Percentiles rank a stretch among this genome's conserved stretches.
These are phyloP conservation scores for Panthera leo DNA, from an alignment of 2,113 vertebrate species.

Conservation along the genomic window DNA sequence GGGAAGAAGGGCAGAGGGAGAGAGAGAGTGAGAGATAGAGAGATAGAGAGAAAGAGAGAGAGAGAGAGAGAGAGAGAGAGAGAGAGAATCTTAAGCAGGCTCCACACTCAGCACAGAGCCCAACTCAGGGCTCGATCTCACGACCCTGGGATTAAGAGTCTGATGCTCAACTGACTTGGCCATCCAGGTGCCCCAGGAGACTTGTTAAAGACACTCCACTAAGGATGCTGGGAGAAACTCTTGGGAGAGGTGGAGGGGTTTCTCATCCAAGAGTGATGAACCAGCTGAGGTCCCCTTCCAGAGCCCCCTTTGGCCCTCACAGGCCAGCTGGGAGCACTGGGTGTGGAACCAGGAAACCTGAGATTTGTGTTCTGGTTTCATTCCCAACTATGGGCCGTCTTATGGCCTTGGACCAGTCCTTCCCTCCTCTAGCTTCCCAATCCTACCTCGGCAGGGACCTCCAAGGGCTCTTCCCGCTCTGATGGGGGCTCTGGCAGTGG, in stretches of 20 bases:
- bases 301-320: not conserved
- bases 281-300: not conserved
- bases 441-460: not conserved
- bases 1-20: no score
- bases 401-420: not conserved
- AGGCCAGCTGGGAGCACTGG: not conserved
- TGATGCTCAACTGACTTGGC: no score
- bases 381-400: not conserved
- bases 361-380: not conserved
- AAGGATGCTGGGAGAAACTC: not conserved
- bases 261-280: not conserved
- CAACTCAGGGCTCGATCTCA: no score
- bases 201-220: not conserved
- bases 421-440: not conserved
- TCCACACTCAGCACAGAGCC: no score
- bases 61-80: no score
- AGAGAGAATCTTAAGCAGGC: no score
- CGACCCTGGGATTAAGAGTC: no score
- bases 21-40: no score
- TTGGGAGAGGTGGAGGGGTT: not conserved
- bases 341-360: not conserved
- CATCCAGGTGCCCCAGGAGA: not conserved
- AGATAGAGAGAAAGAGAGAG: no score
- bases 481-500: not conserved
- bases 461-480: not conserved